Evolutionary conservation across 2,888 invertebrate species (phyloP).

Genomic region (Apoda limacodes): DNA sequence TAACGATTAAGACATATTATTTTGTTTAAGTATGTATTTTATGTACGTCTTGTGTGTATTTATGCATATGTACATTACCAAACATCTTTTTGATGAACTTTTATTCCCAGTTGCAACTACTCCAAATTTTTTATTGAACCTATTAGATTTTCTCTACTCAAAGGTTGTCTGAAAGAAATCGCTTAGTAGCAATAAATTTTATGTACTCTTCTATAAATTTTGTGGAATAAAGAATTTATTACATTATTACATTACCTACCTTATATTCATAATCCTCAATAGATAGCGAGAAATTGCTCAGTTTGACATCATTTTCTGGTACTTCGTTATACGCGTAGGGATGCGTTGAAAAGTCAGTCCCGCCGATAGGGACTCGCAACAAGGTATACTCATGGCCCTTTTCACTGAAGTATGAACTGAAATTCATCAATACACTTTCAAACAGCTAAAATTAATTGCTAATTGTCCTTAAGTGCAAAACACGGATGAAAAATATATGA

Average conservation of each 20-base stretch:
- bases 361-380: slow-evolving; percentile 82
- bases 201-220: no score
- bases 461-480: neutral
- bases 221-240: no score
- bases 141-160: neutral
- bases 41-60: no score
- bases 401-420: slow-evolving; percentile 75
- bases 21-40: no score
- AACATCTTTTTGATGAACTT: neutral
- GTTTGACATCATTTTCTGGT: slow-evolving; percentile 53
- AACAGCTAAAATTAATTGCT: neutral
- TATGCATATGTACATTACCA: no score
- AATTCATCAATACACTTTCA: slow-evolving; percentile 14
- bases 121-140: neutral
- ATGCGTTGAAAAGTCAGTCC: slow-evolving; percentile 82
- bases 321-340: slow-evolving; percentile 79
- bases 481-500: neutral
- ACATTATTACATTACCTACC: slow-evolving; percentile 33
- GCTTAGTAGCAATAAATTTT: no score
- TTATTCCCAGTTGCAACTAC: neutral
- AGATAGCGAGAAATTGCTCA: slow-evolving; percentile 72
- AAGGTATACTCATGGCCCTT: slow-evolving; percentile 79
- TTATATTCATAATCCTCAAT: slow-evolving; percentile 75
- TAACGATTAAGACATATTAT: no score
- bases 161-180: no score